These are phyloP conservation scores for Ormyrus pomaceus DNA, from an alignment of 2,888 invertebrate species.

Conservation along the genomic window DNA sequence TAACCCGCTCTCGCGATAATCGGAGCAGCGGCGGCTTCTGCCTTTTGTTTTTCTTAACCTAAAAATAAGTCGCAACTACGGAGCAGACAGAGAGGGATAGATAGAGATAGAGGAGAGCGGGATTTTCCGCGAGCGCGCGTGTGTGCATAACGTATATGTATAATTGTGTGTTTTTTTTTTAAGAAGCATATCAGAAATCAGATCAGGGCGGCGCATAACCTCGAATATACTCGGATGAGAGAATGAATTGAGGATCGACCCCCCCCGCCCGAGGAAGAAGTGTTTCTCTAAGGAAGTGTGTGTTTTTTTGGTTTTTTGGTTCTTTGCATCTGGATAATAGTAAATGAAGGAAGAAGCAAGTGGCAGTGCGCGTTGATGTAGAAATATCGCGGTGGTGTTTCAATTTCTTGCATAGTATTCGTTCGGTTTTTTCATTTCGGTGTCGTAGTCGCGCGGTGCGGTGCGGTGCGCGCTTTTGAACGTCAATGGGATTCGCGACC, in stretches of 20 bases:
- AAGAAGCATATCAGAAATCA: not conserved
- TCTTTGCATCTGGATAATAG: slow-evolving; percentile 32
- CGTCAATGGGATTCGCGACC: slow-evolving; percentile 70
- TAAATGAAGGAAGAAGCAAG: slow-evolving; percentile 19
- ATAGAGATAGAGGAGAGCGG: slow-evolving; percentile 42
- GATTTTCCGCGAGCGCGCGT: slow-evolving; percentile 35
- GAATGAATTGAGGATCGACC: slow-evolving; percentile 23
- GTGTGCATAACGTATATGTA: slow-evolving; percentile 23
- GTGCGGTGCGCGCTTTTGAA: slow-evolving; percentile 58
- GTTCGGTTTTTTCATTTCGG: slow-evolving; percentile 5
- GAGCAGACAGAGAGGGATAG: not conserved
- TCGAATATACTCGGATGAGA: slow-evolving; percentile 41
- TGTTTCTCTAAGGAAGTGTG: slow-evolving; percentile 37
- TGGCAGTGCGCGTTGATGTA: slow-evolving; percentile 30
- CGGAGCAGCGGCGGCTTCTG: not conserved
- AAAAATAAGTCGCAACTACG: slow-evolving; percentile 30
- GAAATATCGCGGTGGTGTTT: slow-evolving; percentile 9
- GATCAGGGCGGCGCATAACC: slow-evolving; percentile 39
- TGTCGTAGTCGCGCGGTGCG: slow-evolving; percentile 51
- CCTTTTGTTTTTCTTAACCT: slow-evolving; percentile 48
- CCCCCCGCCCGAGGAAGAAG: slow-evolving; percentile 19
- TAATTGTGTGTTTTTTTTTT: slow-evolving; percentile 1
- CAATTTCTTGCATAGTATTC: slow-evolving; percentile 4
- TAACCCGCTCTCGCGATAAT: slow-evolving; percentile 16
- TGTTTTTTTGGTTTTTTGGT: slow-evolving; percentile 28